Evolutionary conservation across 2,113 vertebrate genomes (phyloP), one percentile per base, ranked within the genome.

Genomic region (Anolis sagrei): DNA sequence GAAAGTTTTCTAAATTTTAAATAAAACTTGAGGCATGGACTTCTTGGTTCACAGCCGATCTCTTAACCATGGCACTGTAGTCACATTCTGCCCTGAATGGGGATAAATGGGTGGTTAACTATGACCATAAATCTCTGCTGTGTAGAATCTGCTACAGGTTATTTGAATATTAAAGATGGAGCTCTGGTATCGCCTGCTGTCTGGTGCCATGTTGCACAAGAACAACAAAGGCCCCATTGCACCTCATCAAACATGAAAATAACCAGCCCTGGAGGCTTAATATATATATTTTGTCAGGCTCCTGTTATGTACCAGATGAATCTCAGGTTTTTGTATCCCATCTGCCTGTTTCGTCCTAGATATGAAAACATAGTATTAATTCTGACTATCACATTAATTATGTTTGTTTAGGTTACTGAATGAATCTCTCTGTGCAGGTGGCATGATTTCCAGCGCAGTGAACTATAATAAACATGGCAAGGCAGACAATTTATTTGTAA

Each of bases 321-420:
- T 90, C n/a, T 88, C 90, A 92, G 84, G 90, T 75, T 95, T 90
- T 94, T 92, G 82, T 92, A 27, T 82, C 54, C 83, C 91, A 94
- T 95, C 95, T 96, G 94, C 82, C 90, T 92, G 86, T 91, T 96
- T 95, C 90, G 89, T 94, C 88, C 93, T 90, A 90, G 89, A 90
- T 92, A 89, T 89, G 90, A 96, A 96, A 97, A 95, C 89, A 95
- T 93, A 86, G 81, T 88, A 94, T 96, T 95, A 95, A 90, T 94
- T 95, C 79, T 93, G 92, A 93, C 88, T 93, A 84, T 88, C 88
- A 88, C 82, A 93, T 92, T 95, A 96, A 95, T 94, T 95, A 91
- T n/a, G 87, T 93, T 7, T 79, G 77, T 94, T 94, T 94, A 92
- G 90, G 72, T 82, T 89, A 84, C 76, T 87, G 79, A 95, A 84